These are phyloP conservation scores for Drosophila siamana DNA, from an alignment of 2,888 invertebrate species.

Conservation along the genomic window DNA sequence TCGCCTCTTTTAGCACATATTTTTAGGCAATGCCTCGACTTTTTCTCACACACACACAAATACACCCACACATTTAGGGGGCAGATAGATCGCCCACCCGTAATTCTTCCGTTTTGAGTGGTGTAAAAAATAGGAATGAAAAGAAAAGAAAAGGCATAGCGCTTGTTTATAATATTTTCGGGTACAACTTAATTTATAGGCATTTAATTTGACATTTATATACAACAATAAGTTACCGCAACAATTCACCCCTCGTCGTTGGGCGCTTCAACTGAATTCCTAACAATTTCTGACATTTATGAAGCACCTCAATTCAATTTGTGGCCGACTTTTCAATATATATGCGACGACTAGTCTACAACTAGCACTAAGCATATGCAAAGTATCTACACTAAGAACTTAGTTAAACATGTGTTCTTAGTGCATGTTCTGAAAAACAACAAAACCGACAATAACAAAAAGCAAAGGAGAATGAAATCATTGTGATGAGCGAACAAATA, in stretches of 20 bases:
- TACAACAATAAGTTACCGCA: constrained; percentile 62
- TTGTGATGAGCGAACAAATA: constrained; percentile 71
- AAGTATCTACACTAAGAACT: constrained; percentile 21
- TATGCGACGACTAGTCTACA: not conserved
- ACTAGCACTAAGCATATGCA: constrained; percentile 15
- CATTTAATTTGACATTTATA: constrained; percentile 73
- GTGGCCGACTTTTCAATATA: constrained; percentile 15
- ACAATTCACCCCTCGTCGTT: constrained; percentile 26
- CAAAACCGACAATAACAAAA: not conserved
- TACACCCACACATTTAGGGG: no score
- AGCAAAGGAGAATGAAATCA: constrained; percentile 32
- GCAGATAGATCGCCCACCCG: constrained; percentile 43
- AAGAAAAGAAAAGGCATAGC: constrained; percentile 1
- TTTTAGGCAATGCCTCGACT: constrained; percentile 27
- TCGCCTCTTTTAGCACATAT: constrained; percentile 54
- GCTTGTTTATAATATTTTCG: constrained; percentile 43
- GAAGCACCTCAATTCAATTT: constrained; percentile 26
- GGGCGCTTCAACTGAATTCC: constrained; percentile 40
- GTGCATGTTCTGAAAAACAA: constrained; percentile 24
- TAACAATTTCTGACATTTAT: constrained; percentile 47
- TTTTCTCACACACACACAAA: constrained; percentile 33
- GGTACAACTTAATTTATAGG: constrained; percentile 60
- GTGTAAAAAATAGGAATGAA: constrained; percentile 29
- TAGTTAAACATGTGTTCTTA: constrained; percentile 56
- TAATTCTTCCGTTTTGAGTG: constrained; percentile 44